A percentile compares a stretch with the other conserved stretches of the same genome.
Conservation (phyloP, 2,888 invertebrate genomes). For the Vandiemenella viatica region DNA sequence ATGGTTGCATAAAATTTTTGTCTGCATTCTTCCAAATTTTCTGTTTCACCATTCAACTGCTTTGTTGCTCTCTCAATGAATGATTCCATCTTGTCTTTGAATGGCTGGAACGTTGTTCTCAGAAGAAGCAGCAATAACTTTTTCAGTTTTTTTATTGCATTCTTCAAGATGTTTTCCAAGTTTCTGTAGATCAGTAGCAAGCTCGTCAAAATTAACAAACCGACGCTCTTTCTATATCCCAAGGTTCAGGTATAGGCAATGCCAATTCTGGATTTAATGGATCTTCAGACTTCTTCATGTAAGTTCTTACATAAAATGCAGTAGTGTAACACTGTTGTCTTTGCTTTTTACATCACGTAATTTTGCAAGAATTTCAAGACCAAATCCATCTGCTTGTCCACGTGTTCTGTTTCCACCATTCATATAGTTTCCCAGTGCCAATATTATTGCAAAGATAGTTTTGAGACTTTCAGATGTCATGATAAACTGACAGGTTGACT, state of each 20-base stretch:
- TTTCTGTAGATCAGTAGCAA: constrained; percentile 49
- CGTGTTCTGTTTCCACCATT: constrained; percentile 85
- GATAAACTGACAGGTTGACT: constrained; percentile 64
- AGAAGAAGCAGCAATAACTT: constrained; percentile 48
- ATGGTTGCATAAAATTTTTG: constrained; percentile 61
- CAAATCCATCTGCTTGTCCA: constrained; percentile 94
- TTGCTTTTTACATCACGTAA: constrained; percentile 85
- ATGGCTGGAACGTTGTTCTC: constrained; percentile 57
- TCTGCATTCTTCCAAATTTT: constrained; percentile 65
- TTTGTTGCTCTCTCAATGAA: constrained; percentile 66
- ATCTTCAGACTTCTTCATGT: constrained; percentile 50
- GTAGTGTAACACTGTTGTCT: constrained; percentile 49
- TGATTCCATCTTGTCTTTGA: constrained; percentile 70
- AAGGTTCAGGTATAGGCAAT: constrained; percentile 80
- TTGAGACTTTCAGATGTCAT: constrained; percentile 61
- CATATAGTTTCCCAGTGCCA: constrained; percentile 93
- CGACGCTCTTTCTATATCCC: constrained; percentile 71
- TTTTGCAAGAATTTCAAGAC: constrained; percentile 80
- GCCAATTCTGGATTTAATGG: constrained; percentile 38
- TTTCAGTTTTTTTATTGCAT: constrained; percentile 56
- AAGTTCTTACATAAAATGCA: constrained; percentile 83
- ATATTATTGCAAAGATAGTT: constrained; percentile 70
- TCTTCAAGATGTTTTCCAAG: constrained; percentile 42
- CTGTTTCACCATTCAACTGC: constrained; percentile 58
- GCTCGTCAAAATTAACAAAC: constrained; percentile 79